Evolutionary conservation across 2,797 vertebrate genomes (phyloP), one percentile per base, ranked within the genome.

Genomic region (Anolis apletophallus): DNA sequence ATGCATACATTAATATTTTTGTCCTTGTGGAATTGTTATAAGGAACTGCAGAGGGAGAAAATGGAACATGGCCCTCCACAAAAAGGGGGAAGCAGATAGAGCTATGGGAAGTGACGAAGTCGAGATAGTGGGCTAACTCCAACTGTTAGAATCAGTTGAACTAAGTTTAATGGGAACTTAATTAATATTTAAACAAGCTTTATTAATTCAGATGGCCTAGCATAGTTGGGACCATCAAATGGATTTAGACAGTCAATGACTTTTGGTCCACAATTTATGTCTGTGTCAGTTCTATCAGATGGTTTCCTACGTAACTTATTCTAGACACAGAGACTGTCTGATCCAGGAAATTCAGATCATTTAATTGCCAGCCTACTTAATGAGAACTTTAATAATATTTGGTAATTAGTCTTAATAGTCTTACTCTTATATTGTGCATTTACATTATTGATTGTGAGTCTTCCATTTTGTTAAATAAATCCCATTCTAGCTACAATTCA

Each of bases 401-500:
- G 10, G 34, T 61, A 13, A 36, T 79, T 59, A 55, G 75, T 77
- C 52, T 77, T 75, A 75, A 26, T 77, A 77, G 75, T 5, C 73
- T 77, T 78, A 59, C 50, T 29, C 29, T n/a, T 76, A 76, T 36
- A 59, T 78, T 59, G 52, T 32, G 17, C 19, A 57, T 59, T 57
- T 78, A 78, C 19, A 78, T 57, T 59, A 67, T 17, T 80, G 17
- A 46, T 29, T 67, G 19, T 67, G 36, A n/a, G 1, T 9, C 50
- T 54, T 6, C 50, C n/a, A 69, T 36, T 69, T 81, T 69, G 50
- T 81, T 81, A 54, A 81, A 69, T 54, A 69, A 71, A 54, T 54
- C 64, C 19, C 34, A 19, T 72, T 57, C 14, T 17, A 57, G 55
- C 21, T 57, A 40, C 36, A 83, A 72, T 55, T 52, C 32, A 16